Conservation (phyloP, 2,888 invertebrate genomes). For the Ectemnius continuus region DNA sequence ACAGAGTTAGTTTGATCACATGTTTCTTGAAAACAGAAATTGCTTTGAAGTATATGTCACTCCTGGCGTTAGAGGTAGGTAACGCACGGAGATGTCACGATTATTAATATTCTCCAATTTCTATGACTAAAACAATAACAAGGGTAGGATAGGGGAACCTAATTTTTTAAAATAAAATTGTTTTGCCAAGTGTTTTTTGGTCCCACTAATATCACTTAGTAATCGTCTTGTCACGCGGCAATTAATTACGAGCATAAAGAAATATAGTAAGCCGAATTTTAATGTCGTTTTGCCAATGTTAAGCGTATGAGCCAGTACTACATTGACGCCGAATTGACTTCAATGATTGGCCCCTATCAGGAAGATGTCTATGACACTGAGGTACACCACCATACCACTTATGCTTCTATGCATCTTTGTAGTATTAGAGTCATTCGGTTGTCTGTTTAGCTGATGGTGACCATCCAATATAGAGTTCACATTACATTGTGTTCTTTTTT, state of each 20-base stretch:
- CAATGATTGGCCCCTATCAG: slow-evolving; percentile 84
- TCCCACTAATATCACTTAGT: too few relatives aligned
- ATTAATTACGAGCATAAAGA: slow-evolving; percentile 6
- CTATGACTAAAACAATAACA: slow-evolving; percentile 5
- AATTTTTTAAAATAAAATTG: background rate
- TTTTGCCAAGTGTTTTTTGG: slow-evolving; percentile 12
- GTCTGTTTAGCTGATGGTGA: slow-evolving; percentile 26
- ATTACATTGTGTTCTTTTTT: slow-evolving; percentile 8
- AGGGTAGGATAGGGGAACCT: too few relatives aligned
- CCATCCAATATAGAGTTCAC: slow-evolving; percentile 18
- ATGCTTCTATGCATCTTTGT: slow-evolving; percentile 59
- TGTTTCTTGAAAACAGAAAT: background rate
- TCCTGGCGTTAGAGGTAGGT: too few relatives aligned
- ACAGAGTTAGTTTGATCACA: background rate
- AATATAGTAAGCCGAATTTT: slow-evolving; percentile 46
- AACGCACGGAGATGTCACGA: too few relatives aligned
- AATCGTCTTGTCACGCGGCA: too few relatives aligned
- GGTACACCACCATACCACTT: slow-evolving; percentile 64
- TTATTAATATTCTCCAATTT: too few relatives aligned
- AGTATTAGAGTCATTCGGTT: slow-evolving; percentile 57
- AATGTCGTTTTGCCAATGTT: slow-evolving; percentile 74
- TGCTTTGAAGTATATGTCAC: background rate
- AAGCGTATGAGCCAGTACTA: slow-evolving; percentile 90
- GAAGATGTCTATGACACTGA: slow-evolving; percentile 79
- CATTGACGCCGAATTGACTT: slow-evolving; percentile 89